phyloP scores from a whole-genome alignment of 2,113 vertebrate genomes.

The Periophthalmodon schlosseri region DNA sequence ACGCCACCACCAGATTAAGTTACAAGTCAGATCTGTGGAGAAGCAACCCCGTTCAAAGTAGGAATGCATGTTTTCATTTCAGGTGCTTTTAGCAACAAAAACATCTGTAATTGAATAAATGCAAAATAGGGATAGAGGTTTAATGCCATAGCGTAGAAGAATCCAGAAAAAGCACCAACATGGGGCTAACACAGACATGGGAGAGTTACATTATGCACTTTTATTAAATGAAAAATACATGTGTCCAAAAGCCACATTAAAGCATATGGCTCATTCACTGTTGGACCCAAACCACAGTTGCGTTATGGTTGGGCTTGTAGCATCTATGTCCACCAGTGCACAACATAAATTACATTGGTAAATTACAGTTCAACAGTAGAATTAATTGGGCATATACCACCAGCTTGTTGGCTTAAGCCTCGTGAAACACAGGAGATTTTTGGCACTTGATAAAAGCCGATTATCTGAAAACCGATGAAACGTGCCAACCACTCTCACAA shows the following conservation, averaged over 20 bases:
- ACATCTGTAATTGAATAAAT: too few species aligned
- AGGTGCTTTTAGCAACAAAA: too few species aligned
- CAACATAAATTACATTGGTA: neutral
- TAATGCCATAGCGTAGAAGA: too few species aligned
- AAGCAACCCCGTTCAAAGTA: too few species aligned
- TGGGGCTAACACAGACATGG: too few species aligned
- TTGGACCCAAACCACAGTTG: neutral
- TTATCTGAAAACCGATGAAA: neutral
- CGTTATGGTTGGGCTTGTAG: neutral
- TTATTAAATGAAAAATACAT: neutral
- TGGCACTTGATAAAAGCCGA: constrained; percentile 6
- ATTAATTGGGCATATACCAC: constrained; percentile 1
- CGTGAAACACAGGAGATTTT: constrained; percentile 2
- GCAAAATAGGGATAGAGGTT: too few species aligned
- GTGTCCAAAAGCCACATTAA: neutral
- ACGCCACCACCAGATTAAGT: too few species aligned
- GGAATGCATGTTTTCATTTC: too few species aligned
- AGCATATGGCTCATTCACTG: neutral
- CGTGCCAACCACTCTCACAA: constrained; percentile 2
- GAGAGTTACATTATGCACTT: too few species aligned
- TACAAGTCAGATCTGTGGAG: too few species aligned
- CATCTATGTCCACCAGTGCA: neutral
- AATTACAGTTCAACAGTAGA: neutral
- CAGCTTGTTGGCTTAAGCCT: neutral
- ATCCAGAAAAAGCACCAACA: too few species aligned